Evolutionary conservation across 2,113 vertebrate genomes (phyloP), one percentile per base, ranked within the genome.

Genomic region (Sander lucioperca): DNA sequence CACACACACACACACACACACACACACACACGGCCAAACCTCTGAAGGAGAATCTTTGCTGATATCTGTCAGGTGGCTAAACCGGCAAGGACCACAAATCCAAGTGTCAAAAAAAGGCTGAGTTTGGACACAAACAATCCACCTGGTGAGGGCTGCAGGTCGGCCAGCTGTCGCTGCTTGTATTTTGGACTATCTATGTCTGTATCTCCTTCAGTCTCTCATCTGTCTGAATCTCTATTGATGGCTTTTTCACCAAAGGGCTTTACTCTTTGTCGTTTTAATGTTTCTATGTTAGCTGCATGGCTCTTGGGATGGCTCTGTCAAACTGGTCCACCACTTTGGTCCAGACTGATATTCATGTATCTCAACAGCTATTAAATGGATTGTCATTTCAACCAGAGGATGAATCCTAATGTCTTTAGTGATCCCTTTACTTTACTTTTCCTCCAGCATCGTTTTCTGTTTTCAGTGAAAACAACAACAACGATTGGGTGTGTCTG

Each of bases 51-150:
- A 68, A 64, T 64, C 79, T 87, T 80, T 88, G 58, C 62, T 84
- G 71, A 70, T 86, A 77, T 81, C 27, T 45, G 71, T 68, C 74
- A 65, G 66, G 14, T 54, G 59, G 77, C 73, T 84, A 39, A 78
- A 83, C 54, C 14, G 16, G 80, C 78, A 82, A n/a, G n/a, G 65
- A 74, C 18, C 39, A 51, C 64, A 83, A 89, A 87, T 85, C 58
- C 75, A 67, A 59, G 50, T 36, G 69, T 85, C 79, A 77, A 27
- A 53, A 33, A 77, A 51, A 87, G 69, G 77, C 66, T 80, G 70
- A 71, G 18, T 63, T 80, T 54, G 66, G 77, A 80, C 65, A 83
- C 72, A 78, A 54, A 66, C 5, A 80, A 79, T 91, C 78, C 82
- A 82, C 79, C 75, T 62, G 74, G 64, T 65, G 53, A 85, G 27